These are phyloP conservation scores for Herpetotheres cachinnans DNA, from an alignment of 2,113 vertebrate genomes.

Conservation along the genomic window DNA sequence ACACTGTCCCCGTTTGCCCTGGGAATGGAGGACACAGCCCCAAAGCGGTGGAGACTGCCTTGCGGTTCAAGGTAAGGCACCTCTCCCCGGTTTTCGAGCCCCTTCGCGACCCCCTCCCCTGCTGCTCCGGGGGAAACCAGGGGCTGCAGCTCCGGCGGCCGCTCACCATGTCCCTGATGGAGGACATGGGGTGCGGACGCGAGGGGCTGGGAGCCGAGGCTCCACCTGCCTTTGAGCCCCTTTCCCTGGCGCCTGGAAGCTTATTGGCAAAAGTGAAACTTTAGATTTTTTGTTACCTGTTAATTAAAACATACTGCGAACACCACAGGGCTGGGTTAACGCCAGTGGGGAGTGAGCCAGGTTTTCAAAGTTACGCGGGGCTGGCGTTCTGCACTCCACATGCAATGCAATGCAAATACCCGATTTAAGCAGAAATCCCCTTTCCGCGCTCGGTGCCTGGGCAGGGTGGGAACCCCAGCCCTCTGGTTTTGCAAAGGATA, in stretches of 20 bases:
- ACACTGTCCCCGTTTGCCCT: not conserved
- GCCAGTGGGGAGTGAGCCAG: not conserved
- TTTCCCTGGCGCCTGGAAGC: rapidly evolving
- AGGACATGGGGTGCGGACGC: not conserved
- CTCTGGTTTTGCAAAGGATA: not conserved
- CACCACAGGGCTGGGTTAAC: not conserved
- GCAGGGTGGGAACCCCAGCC: not conserved
- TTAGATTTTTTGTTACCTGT: not conserved
- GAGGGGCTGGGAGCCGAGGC: not conserved
- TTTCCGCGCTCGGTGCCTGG: not conserved
- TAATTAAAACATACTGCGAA: not conserved
- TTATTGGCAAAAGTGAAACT: not conserved
- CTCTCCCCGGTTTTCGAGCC: not conserved
- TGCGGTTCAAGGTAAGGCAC: not conserved
- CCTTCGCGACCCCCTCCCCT: not conserved
- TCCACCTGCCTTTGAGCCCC: not conserved
- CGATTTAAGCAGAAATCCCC: not conserved
- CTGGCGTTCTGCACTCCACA: not conserved
- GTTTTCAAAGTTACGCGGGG: rapidly evolving
- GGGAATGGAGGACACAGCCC: not conserved
- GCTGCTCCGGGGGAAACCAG: not conserved
- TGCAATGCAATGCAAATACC: rapidly evolving
- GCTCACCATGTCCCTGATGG: rapidly evolving
- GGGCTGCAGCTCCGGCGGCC: not conserved
- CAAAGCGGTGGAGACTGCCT: not conserved